Conservation (phyloP, 2,797 vertebrate species). For the Malacoraja senta region DNA sequence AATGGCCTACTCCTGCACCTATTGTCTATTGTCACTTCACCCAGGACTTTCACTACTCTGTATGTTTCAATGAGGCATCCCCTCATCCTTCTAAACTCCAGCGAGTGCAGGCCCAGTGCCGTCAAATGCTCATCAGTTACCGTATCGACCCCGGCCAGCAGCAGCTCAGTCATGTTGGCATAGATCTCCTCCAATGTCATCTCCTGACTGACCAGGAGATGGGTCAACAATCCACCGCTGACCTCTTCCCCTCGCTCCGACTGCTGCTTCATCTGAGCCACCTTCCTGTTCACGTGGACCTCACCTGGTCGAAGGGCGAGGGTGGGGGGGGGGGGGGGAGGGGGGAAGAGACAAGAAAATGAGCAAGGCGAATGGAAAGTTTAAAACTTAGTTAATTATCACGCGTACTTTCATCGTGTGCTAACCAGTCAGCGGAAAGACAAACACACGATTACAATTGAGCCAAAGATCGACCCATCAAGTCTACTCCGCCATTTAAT, state of each 20-base stretch:
- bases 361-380: not conserved
- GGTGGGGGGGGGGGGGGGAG: not conserved
- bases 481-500: not conserved
- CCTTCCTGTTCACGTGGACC: conserved; percentile 73
- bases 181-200: conserved; percentile 83
- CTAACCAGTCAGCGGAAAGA: no score
- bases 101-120: no score
- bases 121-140: conserved; percentile 46
- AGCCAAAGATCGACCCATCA: no score
- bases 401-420: not conserved
- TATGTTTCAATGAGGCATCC: no score
- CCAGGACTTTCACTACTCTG: no score
- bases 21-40: no score
- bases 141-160: conserved; percentile 86
- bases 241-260: conserved; percentile 64
- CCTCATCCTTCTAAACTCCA: no score
- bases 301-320: conserved; percentile 58
- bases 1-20: no score
- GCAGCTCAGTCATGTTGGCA: conserved; percentile 87
- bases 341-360: not conserved
- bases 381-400: not conserved
- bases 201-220: conserved; percentile 72
- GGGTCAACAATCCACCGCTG: conserved; percentile 76
- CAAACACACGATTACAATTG: no score
- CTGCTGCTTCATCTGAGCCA: conserved; percentile 65